Percentiles rank a stretch among this genome's conserved stretches.
Evolutionary conservation across 2,888 invertebrate species (phyloP).

Genomic region (Trachelus tabidus): DNA sequence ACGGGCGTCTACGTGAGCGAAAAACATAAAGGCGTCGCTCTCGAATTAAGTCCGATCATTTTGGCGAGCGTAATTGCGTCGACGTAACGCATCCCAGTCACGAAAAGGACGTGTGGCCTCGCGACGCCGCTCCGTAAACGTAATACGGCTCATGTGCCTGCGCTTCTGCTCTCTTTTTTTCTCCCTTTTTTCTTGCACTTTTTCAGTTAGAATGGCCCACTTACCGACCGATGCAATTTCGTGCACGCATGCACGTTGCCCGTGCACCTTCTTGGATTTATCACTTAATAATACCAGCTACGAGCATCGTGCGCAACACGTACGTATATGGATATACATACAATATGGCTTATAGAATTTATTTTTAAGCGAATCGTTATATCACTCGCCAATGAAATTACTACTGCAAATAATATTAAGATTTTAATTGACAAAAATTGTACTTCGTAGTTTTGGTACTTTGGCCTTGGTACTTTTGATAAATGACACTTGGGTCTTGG

Average conservation of each 20-base stretch:
- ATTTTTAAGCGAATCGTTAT: background rate
- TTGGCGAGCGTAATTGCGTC: conserved; percentile 9
- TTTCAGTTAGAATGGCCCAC: conserved; percentile 11
- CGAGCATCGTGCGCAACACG: conserved; percentile 12
- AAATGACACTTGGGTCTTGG: too few relatives aligned
- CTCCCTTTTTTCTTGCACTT: background rate
- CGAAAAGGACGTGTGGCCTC: background rate
- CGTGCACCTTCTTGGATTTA: conserved; percentile 23
- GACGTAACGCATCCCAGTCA: background rate
- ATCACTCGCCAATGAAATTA: background rate
- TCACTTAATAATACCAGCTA: conserved; percentile 35
- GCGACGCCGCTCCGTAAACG: background rate
- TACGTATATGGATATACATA: background rate
- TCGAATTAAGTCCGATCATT: conserved; percentile 11
- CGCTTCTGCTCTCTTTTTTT: conserved; percentile 11
- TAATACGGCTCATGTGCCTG: background rate
- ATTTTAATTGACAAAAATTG: too few relatives aligned
- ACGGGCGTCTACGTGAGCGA: background rate
- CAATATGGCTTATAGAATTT: too few relatives aligned
- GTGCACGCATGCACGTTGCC: conserved; percentile 10
- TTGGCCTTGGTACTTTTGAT: too few relatives aligned
- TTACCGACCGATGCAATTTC: conserved; percentile 3
- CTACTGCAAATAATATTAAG: background rate
- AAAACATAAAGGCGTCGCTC: background rate
- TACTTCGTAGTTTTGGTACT: too few relatives aligned